Percentiles rank a stretch among this genome's conserved stretches.
phyloP scores from a whole-genome alignment of 1,140 invertebrate genomes.

The Aleiodes sp. region DNA sequence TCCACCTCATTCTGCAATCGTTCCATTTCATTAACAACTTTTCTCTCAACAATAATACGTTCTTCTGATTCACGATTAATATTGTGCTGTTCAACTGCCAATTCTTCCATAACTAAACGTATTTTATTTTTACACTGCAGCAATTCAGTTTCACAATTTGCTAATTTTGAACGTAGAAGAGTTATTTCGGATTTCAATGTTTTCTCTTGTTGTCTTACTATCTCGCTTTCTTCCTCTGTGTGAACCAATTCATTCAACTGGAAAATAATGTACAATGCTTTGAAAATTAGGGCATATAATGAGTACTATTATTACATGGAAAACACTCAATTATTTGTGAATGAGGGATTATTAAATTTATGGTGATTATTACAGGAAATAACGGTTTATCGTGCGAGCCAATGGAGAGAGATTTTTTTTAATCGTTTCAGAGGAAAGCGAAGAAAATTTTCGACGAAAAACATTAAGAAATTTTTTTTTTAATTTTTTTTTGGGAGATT shows the following conservation, averaged over 20 bases:
- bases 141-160: conserved; percentile 88
- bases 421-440: too few relatives aligned
- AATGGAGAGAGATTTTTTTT: too few relatives aligned
- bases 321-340: conserved; percentile 22
- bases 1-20: conserved; percentile 65
- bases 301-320: neutral
- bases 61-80: conserved; percentile 43
- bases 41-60: conserved; percentile 27
- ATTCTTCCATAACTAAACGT: conserved; percentile 73
- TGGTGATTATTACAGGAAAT: too few relatives aligned
- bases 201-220: conserved; percentile 88
- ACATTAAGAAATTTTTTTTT: too few relatives aligned
- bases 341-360: too few relatives aligned
- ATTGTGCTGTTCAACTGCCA: conserved; percentile 69
- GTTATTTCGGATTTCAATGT: conserved; percentile 87
- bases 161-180: conserved; percentile 81
- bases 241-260: conserved; percentile 80
- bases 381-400: too few relatives aligned
- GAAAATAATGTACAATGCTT: conserved; percentile 35
- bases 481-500: too few relatives aligned
- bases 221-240: conserved; percentile 87
- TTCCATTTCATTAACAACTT: conserved; percentile 32
- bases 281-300: conserved; percentile 32
- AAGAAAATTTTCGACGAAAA: too few relatives aligned
- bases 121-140: conserved; percentile 90